These are phyloP conservation scores for Mirza zaza DNA, from an alignment of 2,113 vertebrate genomes.

Conservation along the genomic window DNA sequence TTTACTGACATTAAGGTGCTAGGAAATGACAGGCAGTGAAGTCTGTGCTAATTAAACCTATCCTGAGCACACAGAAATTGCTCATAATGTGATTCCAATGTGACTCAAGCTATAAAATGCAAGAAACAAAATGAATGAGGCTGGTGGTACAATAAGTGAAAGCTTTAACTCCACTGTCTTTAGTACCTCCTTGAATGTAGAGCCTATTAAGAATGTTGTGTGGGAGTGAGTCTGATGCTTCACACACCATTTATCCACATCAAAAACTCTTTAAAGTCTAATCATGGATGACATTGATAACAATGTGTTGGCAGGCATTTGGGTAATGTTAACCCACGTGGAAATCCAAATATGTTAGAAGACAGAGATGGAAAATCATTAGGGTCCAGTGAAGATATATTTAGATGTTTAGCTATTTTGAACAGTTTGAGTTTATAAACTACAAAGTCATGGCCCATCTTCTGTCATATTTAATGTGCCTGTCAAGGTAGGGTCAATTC, in stretches of 20 bases:
- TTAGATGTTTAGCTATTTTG: not conserved
- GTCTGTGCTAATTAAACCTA: conserved; percentile 54
- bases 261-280: not conserved
- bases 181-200: not conserved
- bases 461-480: not conserved
- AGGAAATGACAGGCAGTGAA: conserved; percentile 33
- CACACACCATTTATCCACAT: not conserved
- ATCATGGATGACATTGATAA: not conserved
- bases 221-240: not conserved
- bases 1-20: conserved; percentile 5
- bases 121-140: conserved; percentile 26
- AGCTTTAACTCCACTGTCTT: not conserved
- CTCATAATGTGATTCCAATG: conserved; percentile 45
- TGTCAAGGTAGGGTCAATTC: not conserved
- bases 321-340: not conserved
- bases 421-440: not conserved
- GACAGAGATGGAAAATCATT: not conserved
- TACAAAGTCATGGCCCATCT: not conserved
- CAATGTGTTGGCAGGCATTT: not conserved
- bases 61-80: conserved; percentile 48
- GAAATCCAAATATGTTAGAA: not conserved
- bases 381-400: not conserved
- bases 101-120: conserved; percentile 37
- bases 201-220: not conserved
- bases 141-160: not conserved